Evolutionary conservation across 1,140 invertebrate genomes (phyloP), one percentile per base, ranked within the genome.

Genomic region (Parapsyche elsis): DNA sequence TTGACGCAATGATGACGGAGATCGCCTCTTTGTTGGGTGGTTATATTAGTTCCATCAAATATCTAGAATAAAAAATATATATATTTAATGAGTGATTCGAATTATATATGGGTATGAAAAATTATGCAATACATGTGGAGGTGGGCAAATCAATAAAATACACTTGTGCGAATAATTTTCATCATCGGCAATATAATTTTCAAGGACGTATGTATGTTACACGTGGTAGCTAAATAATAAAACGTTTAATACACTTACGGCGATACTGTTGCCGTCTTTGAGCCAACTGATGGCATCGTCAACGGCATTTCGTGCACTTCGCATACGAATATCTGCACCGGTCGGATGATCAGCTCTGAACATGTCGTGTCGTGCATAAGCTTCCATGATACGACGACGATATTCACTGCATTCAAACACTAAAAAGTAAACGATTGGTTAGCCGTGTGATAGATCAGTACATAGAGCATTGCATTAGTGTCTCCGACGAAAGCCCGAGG

Each of bases 21-120:
- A 81, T 95, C 91, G 77, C 93, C 89, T 24, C 97, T 90, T 80
- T 97, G 92, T 46, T 93, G 91, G 59, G 92, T 88, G 0, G 95
- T 97, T 59, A 97, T 95, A 86, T 98, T 96, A 5, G 96, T 98
- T 5, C 96, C 97, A 90, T 99, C 97, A 85, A 98, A 93, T 80
- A 98, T 95, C 95, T 95, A 86, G 7, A 90, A 88, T 57, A 64
- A 79, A 71, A 12, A 76, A 49, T 26, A 49, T 5, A 53, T 14
- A 53, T 53, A 53, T 14, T 19, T 38, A 26, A 75, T 71, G 70
- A 71, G 21, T 76, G 26, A 23, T 64, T 30, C 46, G 61, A 14
- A 26, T 26, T n/a, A n/a, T n/a, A n/a, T n/a, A n/a, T n/a, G n/a
- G n/a, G n/a, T n/a, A n/a, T n/a, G n/a, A n/a, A n/a, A n/a, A 53